These are phyloP conservation scores for Hydropsyche betteni DNA, from an alignment of 2,888 invertebrate species.

Conservation along the genomic window DNA sequence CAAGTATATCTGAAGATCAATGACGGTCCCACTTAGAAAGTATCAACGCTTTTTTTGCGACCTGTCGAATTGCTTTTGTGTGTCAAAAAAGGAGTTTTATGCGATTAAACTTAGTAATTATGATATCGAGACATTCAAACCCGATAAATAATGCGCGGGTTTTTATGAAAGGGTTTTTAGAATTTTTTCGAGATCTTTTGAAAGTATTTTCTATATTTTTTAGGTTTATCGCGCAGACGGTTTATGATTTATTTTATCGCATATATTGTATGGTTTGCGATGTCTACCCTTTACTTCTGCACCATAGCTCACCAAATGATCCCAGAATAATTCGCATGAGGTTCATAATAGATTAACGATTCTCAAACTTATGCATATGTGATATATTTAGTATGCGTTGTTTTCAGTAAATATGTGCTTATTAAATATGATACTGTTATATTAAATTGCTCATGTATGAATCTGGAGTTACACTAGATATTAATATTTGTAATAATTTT, in stretches of 20 bases:
- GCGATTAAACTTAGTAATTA: no score
- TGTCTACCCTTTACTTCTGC: conserved; percentile 21
- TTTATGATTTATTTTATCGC: conserved; percentile 21
- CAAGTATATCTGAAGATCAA: conserved; percentile 7
- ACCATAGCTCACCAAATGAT: conserved; percentile 22
- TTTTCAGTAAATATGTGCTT: no score
- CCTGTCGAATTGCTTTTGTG: no score
- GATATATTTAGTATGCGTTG: no score
- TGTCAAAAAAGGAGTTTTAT: no score
- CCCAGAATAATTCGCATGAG: conserved; percentile 6
- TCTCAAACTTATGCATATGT: neutral
- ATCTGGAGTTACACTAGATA: no score
- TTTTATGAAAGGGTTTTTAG: no score
- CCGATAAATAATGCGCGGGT: no score
- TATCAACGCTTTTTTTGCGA: neutral
- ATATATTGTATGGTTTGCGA: neutral
- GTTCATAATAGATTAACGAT: conserved; percentile 8
- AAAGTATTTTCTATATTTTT: neutral
- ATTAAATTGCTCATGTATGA: no score
- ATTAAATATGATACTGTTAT: no score
- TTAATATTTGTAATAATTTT: no score
- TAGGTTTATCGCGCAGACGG: conserved; percentile 3
- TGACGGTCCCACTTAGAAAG: conserved; percentile 14
- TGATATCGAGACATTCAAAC: no score
- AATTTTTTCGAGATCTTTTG: neutral